Conservation (phyloP, 2,888 invertebrate species). For the Aphidius colemani region DNA sequence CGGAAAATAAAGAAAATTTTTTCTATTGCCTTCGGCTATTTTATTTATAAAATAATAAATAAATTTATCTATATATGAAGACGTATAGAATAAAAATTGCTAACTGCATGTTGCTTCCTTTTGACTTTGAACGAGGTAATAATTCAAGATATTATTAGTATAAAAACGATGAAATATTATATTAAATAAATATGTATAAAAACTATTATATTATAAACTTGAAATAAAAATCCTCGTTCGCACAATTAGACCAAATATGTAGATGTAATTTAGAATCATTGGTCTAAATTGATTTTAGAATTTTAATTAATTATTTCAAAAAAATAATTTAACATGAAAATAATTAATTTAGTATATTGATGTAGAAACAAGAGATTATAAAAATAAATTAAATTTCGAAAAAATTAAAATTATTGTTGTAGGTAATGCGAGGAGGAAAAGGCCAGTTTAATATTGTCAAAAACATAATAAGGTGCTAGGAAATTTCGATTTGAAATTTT, state of each 20-base stretch:
- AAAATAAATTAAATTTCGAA: no score
- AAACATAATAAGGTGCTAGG: conserved; percentile 3
- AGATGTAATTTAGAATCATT: conserved; percentile 22
- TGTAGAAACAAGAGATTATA: not conserved
- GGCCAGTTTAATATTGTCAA: not conserved
- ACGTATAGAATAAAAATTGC: conserved; percentile 3
- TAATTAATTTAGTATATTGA: not conserved
- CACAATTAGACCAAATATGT: conserved; percentile 25
- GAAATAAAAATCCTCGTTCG: conserved; percentile 13
- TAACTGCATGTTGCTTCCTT: conserved; percentile 14
- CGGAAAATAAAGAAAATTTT: not conserved
- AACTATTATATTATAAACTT: conserved; percentile 4
- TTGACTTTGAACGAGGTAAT: conserved; percentile 7
- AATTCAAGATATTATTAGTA: no score
- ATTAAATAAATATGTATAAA: conserved; percentile 4
- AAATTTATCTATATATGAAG: not conserved
- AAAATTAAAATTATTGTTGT: not conserved
- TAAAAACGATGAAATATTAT: not conserved
- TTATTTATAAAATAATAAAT: not conserved
- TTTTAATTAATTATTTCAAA: conserved; percentile 7
- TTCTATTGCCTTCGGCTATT: not conserved
- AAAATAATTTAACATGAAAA: conserved; percentile 6
- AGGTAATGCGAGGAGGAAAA: conserved; percentile 9
- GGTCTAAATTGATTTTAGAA: conserved; percentile 22
- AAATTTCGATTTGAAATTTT: conserved; percentile 9